phyloP scores from a whole-genome alignment of 2,113 vertebrate genomes.

The Mastomys natalensis region DNA sequence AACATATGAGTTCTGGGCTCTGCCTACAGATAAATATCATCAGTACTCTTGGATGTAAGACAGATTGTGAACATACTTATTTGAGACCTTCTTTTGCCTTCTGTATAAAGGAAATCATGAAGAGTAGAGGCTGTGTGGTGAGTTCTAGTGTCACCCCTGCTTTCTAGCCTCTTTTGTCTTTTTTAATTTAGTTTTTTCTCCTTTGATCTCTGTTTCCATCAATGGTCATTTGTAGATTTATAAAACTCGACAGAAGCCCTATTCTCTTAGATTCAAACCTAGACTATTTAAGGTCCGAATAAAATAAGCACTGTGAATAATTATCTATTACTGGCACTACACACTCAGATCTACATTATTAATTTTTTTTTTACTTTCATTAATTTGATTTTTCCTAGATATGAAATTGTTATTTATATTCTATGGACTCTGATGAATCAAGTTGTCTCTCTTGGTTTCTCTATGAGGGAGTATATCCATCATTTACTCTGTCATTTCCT shows the following conservation, averaged over 20 bases:
- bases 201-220: neutral
- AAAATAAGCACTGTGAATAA: neutral
- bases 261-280: neutral
- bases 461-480: neutral
- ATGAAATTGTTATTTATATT: constrained; percentile 20
- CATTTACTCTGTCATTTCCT: neutral
- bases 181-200: neutral
- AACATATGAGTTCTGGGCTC: neutral
- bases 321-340: neutral
- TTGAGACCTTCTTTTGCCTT: neutral
- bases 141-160: neutral
- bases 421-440: constrained; percentile 15
- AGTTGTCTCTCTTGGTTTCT: constrained; percentile 15
- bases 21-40: neutral
- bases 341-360: neutral
- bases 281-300: neutral
- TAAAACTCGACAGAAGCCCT: neutral
- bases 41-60: neutral
- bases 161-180: neutral
- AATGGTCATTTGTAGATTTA: neutral
- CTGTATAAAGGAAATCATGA: neutral
- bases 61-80: neutral
- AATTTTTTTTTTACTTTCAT: neutral
- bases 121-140: neutral
- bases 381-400: constrained; percentile 17